phyloP scores from a whole-genome alignment of 2,113 vertebrate genomes.

The Acrocephalus kingi region DNA sequence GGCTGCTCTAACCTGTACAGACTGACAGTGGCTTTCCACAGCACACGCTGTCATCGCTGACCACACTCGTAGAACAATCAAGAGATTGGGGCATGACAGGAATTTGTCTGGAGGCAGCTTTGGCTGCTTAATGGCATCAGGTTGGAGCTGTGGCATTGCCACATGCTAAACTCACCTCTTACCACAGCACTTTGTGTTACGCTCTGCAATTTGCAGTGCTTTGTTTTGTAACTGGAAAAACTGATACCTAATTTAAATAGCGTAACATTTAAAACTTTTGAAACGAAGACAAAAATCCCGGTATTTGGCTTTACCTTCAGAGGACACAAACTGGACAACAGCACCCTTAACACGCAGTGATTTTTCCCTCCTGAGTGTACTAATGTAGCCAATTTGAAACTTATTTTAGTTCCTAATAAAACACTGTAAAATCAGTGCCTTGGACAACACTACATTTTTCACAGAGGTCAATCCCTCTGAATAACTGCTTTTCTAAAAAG shows the following conservation, averaged over 20 bases:
- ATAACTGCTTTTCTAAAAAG: background rate
- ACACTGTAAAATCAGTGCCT: background rate
- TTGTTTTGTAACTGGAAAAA: background rate
- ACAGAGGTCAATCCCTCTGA: background rate
- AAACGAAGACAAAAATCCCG: background rate
- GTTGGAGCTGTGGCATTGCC: background rate
- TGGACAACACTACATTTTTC: background rate
- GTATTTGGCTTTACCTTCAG: background rate
- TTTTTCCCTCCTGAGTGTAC: background rate
- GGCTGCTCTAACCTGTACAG: background rate
- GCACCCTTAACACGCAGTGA: background rate
- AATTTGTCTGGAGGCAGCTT: background rate
- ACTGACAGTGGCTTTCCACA: background rate
- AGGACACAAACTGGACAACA: background rate
- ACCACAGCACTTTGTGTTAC: background rate
- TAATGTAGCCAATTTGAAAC: background rate
- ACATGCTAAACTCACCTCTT: background rate
- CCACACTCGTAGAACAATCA: background rate
- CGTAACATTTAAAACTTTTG: background rate
- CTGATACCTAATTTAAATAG: background rate
- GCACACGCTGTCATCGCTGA: background rate
- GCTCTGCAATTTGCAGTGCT: background rate
- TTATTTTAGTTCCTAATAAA: background rate
- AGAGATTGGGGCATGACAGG: background rate
- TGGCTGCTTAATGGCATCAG: background rate